Evolutionary conservation across 1,140 invertebrate species (phyloP), one percentile per base, ranked within the genome.

Genomic region (Hirudo medicinalis): DNA sequence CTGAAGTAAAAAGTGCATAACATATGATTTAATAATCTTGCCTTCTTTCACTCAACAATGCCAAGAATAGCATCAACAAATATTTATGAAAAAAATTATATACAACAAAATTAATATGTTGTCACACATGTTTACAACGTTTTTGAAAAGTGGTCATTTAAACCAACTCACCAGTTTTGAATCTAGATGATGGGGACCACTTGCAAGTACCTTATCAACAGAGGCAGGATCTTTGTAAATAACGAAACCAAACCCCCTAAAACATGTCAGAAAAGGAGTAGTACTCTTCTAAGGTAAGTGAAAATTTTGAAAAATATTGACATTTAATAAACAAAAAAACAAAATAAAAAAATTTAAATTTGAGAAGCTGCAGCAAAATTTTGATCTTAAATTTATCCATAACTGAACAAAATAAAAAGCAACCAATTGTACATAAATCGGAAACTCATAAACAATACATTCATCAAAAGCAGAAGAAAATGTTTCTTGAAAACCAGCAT

Each of bases 221-320:
- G 94, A 91, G 57, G 87, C 86, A 0, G 93, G 91, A 83, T 97
- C 93, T 75, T 90, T 89, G 80, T 94, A 97, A 43, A 94, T 96
- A 19, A 98, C 93, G 83, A 97, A 98, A 67, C 94, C 94, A 85
- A 96, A 96, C 49, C 93, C 92, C 78, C 94, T 74, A 70, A 8
- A 32, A 25, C 11, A 22, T 63, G 29, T 29, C 40, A 72, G 57
- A 29, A 73, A 73, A 73, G 63, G 22, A 36, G 60, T 66, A 60
- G 32, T 32, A 32, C 13, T 36, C 22, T 25, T 40, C 19, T 13
- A 29, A 63, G 11, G 22, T 20, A 63, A 25, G 19, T 9, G 9
- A 63, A 5, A 13, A 13, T 27, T 25, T 32, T 20, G 1, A 25
- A 63, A 13, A 2, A 13, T 27, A 5, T 3, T 57, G 9, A 63